These are phyloP conservation scores for Acrossocheilus wenchowensis DNA, from an alignment of 2,797 vertebrate genomes.

Conservation along the genomic window DNA sequence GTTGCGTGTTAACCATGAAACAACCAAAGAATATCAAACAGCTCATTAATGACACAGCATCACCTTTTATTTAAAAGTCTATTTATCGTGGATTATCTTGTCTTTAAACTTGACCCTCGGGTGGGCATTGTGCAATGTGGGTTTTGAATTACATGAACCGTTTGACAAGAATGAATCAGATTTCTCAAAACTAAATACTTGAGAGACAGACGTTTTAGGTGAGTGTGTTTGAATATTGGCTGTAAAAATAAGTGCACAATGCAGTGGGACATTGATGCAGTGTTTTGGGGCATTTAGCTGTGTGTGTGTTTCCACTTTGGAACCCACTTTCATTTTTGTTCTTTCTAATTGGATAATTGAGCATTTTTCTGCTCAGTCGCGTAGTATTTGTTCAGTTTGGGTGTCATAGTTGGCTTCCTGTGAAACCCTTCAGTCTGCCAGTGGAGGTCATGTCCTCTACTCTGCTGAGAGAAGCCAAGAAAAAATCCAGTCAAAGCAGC, in stretches of 20 bases:
- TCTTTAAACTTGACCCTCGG: neutral
- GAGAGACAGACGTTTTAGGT: neutral
- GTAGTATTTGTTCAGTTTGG: neutral
- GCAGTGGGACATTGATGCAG: neutral
- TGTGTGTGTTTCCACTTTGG: neutral
- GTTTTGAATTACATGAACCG: slow-evolving; percentile 1
- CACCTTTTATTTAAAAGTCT: neutral
- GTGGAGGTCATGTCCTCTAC: neutral
- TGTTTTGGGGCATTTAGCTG: neutral
- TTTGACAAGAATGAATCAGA: neutral
- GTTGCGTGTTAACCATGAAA: neutral
- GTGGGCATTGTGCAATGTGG: neutral
- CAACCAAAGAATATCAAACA: neutral
- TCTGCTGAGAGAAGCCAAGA: slow-evolving; percentile 14
- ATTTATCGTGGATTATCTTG: neutral
- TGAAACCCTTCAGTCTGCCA: neutral
- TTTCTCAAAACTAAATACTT: neutral
- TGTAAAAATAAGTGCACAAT: neutral
- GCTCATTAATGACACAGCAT: neutral
- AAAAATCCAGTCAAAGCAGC: neutral
- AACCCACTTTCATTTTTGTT: slow-evolving; percentile 10
- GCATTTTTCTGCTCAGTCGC: neutral
- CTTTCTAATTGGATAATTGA: slow-evolving; percentile 20
- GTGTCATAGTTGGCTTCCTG: slow-evolving; percentile 5
- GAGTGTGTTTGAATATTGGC: neutral